Evolutionary conservation across 2,797 vertebrate genomes (phyloP), one percentile per base, ranked within the genome.

Genomic region (Sebastes hubbsi): DNA sequence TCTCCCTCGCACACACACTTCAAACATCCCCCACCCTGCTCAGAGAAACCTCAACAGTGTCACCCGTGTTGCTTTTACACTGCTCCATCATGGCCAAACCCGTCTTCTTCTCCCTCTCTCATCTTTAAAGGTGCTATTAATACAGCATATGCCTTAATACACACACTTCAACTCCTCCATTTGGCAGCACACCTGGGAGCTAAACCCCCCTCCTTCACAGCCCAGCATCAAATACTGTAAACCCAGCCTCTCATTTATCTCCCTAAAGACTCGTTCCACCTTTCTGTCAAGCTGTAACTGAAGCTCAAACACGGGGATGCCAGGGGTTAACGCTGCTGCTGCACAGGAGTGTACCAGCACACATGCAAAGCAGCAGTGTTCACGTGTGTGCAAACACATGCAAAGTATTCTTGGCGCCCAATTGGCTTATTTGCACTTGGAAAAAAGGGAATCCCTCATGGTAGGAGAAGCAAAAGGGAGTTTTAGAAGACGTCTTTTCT

Each of bases 111-210:
- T n/a, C n/a, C n/a, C n/a, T n/a, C n/a, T n/a, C n/a, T n/a, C n/a
- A n/a, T n/a, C n/a, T n/a, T n/a, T n/a, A n/a, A n/a, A n/a, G n/a
- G n/a, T n/a, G n/a, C n/a, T n/a, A n/a, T n/a, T n/a, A n/a, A n/a
- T n/a, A n/a, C n/a, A n/a, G n/a, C n/a, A n/a, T 79, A 89, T 85
- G 80, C 55, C 42, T 27, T 46, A 38, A 24, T 27, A 49, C 59
- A 30, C 78, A 82, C 76, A 55, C 70, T 63, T 76, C 56, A 65
- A 55, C 54, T 86, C 69, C 27, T 67, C 42, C 72, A 36, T 73
- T 22, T 81, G 75, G 62, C 73, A 68, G 46, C 59, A 74, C 80
- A 87, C 78, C 71, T 32, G 65, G 78, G 82, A 80, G 64, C 60
- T 32, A 77, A 73, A 2, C 42, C 22, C 55, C 42, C 22, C 55